These are phyloP conservation scores for Donacobius atricapilla DNA, from an alignment of 2,113 vertebrate genomes.

Conservation along the genomic window DNA sequence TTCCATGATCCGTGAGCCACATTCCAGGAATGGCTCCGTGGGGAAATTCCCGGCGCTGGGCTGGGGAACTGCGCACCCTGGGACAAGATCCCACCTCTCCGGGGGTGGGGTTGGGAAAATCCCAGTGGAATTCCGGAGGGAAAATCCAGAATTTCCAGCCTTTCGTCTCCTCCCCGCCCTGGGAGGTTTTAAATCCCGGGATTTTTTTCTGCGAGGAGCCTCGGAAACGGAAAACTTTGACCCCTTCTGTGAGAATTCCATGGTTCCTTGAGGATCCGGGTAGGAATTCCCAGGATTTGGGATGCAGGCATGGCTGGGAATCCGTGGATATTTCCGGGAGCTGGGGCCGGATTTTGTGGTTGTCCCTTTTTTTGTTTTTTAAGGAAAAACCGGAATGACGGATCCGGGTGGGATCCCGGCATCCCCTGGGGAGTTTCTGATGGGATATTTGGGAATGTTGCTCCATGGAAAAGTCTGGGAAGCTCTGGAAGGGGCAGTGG, in stretches of 20 bases:
- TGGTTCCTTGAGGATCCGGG: accelerated
- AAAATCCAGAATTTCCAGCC: not conserved
- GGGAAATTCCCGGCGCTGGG: accelerated
- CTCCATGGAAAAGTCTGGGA: not conserved
- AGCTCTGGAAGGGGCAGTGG: not conserved
- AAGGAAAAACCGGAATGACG: not conserved
- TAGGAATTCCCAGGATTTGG: accelerated
- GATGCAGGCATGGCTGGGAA: accelerated
- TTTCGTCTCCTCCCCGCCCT: not conserved
- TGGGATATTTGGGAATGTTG: not conserved
- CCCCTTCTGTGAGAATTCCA: not conserved
- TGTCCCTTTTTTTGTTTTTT: accelerated
- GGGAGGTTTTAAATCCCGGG: not conserved
- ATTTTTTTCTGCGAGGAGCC: not conserved
- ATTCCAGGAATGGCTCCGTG: accelerated
- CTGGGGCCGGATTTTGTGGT: accelerated
- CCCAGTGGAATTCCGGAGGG: not conserved
- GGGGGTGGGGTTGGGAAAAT: not conserved
- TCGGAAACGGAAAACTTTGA: not conserved
- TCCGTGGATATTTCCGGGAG: accelerated
- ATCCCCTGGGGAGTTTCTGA: accelerated
- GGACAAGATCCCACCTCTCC: accelerated
- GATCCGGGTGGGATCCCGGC: not conserved
- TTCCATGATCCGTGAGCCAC: not conserved
- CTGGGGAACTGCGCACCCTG: not conserved